Conservation (phyloP, 2,113 vertebrate species). For the Hypanus sabinus region DNA sequence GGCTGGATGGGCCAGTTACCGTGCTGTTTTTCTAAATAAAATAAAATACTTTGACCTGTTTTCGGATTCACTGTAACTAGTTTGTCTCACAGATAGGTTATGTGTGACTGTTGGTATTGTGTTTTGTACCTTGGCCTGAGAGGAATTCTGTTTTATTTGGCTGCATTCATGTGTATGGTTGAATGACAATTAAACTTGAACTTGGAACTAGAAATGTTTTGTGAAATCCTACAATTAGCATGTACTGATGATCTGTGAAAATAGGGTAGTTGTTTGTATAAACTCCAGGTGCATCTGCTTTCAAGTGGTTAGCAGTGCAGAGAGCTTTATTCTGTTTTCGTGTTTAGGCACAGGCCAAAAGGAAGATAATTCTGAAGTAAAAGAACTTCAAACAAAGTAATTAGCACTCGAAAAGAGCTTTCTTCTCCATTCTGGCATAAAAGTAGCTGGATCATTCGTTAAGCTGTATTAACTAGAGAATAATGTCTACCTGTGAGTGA, state of each 20-base stretch:
- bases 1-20: no score
- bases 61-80: no score
- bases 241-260: not conserved
- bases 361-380: not conserved
- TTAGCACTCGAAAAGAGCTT: slow-evolving; percentile 1
- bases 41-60: no score
- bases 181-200: no score
- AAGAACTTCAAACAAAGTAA: not conserved
- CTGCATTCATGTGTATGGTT: no score
- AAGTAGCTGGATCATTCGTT: slow-evolving; percentile 8
- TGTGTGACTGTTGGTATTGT: no score
- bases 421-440: slow-evolving; percentile 4
- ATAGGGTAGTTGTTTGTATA: not conserved
- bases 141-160: no score
- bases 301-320: not conserved
- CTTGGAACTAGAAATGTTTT: not conserved
- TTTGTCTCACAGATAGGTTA: no score
- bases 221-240: not conserved
- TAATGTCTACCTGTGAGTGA: slow-evolving; percentile 25
- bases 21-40: no score
- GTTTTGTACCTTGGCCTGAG: no score
- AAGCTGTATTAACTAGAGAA: slow-evolving; percentile 28
- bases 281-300: not conserved
- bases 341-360: not conserved
- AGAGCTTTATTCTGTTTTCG: not conserved